These are phyloP conservation scores for Alloscopus bannaensis DNA, from an alignment of 2,888 invertebrate species.

Conservation along the genomic window DNA sequence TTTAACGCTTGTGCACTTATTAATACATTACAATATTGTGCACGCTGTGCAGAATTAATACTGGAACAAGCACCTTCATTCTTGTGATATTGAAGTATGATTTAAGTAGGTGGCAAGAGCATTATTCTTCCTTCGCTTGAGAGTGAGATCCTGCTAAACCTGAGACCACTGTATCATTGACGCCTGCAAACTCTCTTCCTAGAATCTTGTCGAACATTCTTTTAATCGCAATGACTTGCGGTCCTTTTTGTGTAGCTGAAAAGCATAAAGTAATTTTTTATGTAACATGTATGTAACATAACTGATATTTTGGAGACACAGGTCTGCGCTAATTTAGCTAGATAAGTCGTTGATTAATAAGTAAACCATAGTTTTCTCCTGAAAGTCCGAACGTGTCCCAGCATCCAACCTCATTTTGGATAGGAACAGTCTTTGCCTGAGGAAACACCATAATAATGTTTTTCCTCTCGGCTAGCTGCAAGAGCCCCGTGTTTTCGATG, in stretches of 20 bases:
- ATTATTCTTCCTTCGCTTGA: too few relatives aligned
- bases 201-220: conserved; percentile 60
- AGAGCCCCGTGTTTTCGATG: conserved; percentile 59
- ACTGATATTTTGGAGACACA: neutral
- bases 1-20: too few relatives aligned
- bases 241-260: conserved; percentile 58
- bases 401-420: conserved; percentile 47
- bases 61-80: too few relatives aligned
- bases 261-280: neutral
- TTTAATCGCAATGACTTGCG: conserved; percentile 57
- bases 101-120: too few relatives aligned
- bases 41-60: too few relatives aligned
- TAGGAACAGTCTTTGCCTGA: conserved; percentile 36
- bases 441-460: conserved; percentile 67
- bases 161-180: too few relatives aligned
- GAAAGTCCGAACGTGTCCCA: conserved; percentile 51
- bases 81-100: too few relatives aligned
- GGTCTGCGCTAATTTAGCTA: too few relatives aligned
- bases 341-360: neutral
- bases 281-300: neutral
- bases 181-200: neutral
- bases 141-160: too few relatives aligned
- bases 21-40: too few relatives aligned
- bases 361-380: conserved; percentile 44
- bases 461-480: conserved; percentile 67